phyloP scores from a whole-genome alignment of 2,797 vertebrate genomes.

The Sebastes minor region DNA sequence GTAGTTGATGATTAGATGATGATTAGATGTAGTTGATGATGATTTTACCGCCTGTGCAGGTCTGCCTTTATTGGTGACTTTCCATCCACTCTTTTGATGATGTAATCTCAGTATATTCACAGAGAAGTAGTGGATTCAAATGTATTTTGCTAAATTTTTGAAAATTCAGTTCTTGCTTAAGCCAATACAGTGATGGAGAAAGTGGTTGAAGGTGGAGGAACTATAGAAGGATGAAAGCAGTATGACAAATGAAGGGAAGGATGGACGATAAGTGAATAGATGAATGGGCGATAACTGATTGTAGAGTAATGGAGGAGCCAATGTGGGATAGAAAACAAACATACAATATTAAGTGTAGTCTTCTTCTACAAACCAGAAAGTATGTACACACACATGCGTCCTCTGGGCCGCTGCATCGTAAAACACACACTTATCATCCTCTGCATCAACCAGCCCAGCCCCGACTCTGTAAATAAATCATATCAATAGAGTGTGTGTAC shows the following conservation, averaged over 20 bases:
- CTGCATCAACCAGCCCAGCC: conserved; percentile 29
- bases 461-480: conserved; percentile 62
- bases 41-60: too few relatives aligned
- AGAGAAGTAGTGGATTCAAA: neutral
- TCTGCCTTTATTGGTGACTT: neutral
- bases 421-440: conserved; percentile 45
- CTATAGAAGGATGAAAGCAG: neutral
- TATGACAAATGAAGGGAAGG: neutral
- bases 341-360: conserved; percentile 10
- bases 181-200: neutral
- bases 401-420: conserved; percentile 19
- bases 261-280: conserved; percentile 2
- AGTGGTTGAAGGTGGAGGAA: neutral
- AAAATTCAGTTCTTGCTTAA: neutral
- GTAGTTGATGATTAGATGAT: too few relatives aligned
- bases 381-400: conserved; percentile 8
- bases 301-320: neutral
- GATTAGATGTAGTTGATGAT: too few relatives aligned
- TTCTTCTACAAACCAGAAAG: conserved; percentile 13
- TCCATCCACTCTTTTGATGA: neutral
- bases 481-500: conserved; percentile 43
- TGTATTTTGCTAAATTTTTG: neutral
- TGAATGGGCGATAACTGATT: conserved; percentile 2
- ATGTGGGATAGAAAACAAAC: neutral
- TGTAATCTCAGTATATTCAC: neutral